Evolutionary conservation across 2,113 vertebrate species (phyloP), one percentile per base, ranked within the genome.

Genomic region (Cygnus buccinator): DNA sequence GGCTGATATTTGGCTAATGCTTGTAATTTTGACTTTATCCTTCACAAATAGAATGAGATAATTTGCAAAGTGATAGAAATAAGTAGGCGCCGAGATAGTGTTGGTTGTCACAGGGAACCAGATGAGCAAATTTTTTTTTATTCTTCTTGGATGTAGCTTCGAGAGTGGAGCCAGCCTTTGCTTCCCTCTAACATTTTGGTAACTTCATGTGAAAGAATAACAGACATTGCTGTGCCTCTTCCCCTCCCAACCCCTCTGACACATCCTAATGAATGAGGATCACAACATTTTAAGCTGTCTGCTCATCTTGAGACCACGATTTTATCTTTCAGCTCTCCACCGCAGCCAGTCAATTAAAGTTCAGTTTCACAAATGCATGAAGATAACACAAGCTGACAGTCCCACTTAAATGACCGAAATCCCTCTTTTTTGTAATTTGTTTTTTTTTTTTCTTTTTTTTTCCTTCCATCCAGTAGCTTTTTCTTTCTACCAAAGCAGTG

Each of bases 281-380:
- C 1, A 4, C 83, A 33, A 19, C 0, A 5, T 52, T 87, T 72
- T 73, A 61, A 84, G 77, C 73, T 76, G 65, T 72, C 4, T 58
- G 31, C 54, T 90, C 66, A 15, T 82, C 73, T 50, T 33, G 48
- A 94, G 77, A 79, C 80, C 31, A 33, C 23, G 58, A 43, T 93
- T 81, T 82, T 84, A 29, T 86, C 83, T 84, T 88, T 71, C 2
- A 2, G 22, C 72, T 77, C 72, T 90, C 82, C 1, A 0, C 31
- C 57, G 71, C 76, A 81, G 75, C 65, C 72, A 81, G 52, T 86
- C 95, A 94, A 50, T 95, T 96, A 96, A 94, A 95, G 68, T 71
- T 81, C 8, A 13, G 58, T 84, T 91, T 87, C 89, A 79, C 86
- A 95, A 92, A 70, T 39, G 57, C 57, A 6, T 68, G 74, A 92